Base-by-base conservation (phyloP, 2,797 vertebrate genomes). In the Cossypha dichroa region DNA sequence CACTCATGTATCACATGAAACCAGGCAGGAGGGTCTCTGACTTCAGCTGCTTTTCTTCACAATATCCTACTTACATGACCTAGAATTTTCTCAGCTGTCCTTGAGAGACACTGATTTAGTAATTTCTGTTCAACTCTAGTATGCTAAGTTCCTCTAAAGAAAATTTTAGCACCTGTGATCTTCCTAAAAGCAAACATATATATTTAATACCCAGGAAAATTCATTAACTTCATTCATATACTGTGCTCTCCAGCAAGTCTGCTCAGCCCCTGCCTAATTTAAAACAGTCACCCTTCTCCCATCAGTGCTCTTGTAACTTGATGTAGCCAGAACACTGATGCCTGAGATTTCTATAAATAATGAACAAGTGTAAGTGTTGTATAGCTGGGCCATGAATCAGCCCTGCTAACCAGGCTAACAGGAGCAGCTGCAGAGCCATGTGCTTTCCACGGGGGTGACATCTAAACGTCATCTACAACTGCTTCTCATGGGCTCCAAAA, bases 271-370 rank as follows among this genome's bases (percentile, higher is more conserved):
- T 58, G 31, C 34, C 78, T 87, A 48, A 68, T 90, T 87, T 40
- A 45, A 60, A 90, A 51, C n/a, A 66, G 52, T 51, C 60, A 40
- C 12, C 33, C 31, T 94, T 80, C 74, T 48, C 90, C 81, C 77
- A 66, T 46, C 69, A 85, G 33, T 22, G 17, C 33, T 67, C 78
- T 76, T 76, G 28, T 52, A 92, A 94, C 33, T 75, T 62, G 46
- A 96, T 73, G 58, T 52, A 81, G 56, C 49, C 77, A 80, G 56
- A 93, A 92, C 58, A 46, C 29, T 5, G 11, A 55, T 95, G 77
- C 41, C 78, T 64, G 31, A 45, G 85, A 88, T 89, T 94, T 77
- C 84, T 67, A 64, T 59, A 93, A 95, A 85, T 63, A 90, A 76
- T 45, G 72, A 82, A 90, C 60, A 82, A 63, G 63, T 2, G 3